Conservation (phyloP, 2,888 invertebrate species). For the Acrocera orbiculus region DNA sequence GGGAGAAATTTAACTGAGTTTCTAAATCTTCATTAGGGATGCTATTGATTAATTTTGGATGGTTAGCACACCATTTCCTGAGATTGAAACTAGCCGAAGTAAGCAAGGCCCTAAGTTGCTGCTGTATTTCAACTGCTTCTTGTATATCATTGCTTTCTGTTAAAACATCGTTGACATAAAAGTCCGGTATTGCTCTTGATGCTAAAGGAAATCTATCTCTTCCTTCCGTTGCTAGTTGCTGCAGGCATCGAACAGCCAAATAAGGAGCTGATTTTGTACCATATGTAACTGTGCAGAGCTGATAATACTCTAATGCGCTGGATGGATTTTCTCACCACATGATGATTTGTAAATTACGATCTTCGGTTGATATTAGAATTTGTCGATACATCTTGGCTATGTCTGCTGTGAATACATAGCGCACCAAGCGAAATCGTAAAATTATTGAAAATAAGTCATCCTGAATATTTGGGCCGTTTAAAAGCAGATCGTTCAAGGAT, state of each 20-base stretch:
- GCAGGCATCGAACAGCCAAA: constrained; percentile 3
- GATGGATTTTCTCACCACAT: constrained; percentile 5
- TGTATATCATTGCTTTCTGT: too few species aligned
- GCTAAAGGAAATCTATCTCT: constrained; percentile 6
- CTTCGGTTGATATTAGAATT: constrained; percentile 1
- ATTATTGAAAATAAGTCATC: background rate
- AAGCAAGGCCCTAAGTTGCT: constrained; percentile 4
- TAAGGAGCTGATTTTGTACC: constrained; percentile 8
- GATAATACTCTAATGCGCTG: constrained; percentile 3
- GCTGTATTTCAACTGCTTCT: constrained; percentile 6
- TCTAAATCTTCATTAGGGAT: background rate
- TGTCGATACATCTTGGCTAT: constrained; percentile 10
- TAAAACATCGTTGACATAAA: too few species aligned
- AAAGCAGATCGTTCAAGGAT: too few species aligned
- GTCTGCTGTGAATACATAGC: constrained; percentile 2
- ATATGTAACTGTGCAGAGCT: constrained; percentile 2
- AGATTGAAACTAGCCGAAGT: constrained; percentile 4
- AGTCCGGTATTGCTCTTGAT: background rate
- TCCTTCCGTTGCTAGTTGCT: constrained; percentile 10
- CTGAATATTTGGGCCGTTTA: background rate
- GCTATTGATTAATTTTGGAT: constrained; percentile 2
- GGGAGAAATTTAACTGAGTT: background rate
- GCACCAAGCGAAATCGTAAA: background rate
- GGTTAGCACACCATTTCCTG: constrained; percentile 7
- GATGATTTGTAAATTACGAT: constrained; percentile 8